phyloP scores from a whole-genome alignment of 1,140 invertebrate genomes.

The Drosophila albomicans region DNA sequence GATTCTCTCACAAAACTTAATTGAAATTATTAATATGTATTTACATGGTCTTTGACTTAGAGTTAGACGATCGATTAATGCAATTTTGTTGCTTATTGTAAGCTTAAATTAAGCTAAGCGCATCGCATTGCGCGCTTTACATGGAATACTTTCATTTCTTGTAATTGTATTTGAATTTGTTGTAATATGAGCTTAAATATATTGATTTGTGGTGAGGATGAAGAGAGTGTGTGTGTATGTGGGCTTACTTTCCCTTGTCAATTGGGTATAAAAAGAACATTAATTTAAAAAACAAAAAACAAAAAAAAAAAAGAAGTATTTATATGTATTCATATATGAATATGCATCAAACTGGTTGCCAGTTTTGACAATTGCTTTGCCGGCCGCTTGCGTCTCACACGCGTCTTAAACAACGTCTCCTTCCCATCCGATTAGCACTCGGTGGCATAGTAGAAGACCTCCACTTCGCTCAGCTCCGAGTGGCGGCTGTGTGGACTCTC shows the following conservation, averaged over 20 bases:
- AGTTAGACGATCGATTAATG: constrained; percentile 38
- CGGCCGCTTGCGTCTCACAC: constrained; percentile 40
- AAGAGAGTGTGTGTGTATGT: constrained; percentile 22
- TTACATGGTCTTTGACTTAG: constrained; percentile 64
- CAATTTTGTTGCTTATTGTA: constrained; percentile 17
- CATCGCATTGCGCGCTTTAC: constrained; percentile 32
- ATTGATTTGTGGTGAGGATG: constrained; percentile 10
- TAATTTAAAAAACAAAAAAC: constrained; percentile 15
- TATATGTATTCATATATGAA: neutral
- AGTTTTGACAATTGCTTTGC: constrained; percentile 27
- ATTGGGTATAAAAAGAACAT: constrained; percentile 16
- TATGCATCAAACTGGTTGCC: neutral
- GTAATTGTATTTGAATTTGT: constrained; percentile 18
- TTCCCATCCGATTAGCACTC: constrained; percentile 57
- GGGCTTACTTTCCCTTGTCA: constrained; percentile 27
- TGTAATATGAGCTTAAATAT: constrained; percentile 26
- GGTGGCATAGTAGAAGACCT: constrained; percentile 81
- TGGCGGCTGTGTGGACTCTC: constrained; percentile 27
- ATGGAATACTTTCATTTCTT: constrained; percentile 45
- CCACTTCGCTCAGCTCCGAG: constrained; percentile 65
- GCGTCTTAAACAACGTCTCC: too few relatives aligned
- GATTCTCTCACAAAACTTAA: neutral
- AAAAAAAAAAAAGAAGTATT: constrained; percentile 23
- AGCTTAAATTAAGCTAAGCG: constrained; percentile 38
- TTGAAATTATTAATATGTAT: constrained; percentile 30